Base-by-base conservation (phyloP, 2,888 invertebrate species). In the Sinhomidia bicolor region DNA sequence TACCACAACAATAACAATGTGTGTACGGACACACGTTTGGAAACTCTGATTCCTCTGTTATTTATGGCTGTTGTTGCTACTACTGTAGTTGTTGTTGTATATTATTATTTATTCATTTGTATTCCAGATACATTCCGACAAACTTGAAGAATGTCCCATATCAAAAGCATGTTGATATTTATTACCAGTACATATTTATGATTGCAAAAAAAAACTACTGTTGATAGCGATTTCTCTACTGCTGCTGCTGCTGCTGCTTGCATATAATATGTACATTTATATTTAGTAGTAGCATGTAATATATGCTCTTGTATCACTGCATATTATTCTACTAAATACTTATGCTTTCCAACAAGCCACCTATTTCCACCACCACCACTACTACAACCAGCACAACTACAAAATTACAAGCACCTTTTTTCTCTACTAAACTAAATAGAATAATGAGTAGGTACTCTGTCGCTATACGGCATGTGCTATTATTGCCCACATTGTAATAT, bases 1-100 rank as follows among this genome's bases (percentile, higher is more conserved):
- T 81, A 86, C 80, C 74, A 85, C 68, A 84, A 51, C 41, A 79
- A 79, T 68, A 79, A 84, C 84, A 62, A 79, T 47, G 65, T 54
- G 85, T 85, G 51, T 85, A 79, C 54, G 68, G 78, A 9, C 20
- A 60, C 20, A 1, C 47, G 44, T 68, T 44, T 68, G 68, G 47
- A 51, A 68, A 82, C 68, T 62, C 44, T 14, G 32, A 36, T 57
- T 32, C 54, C 14, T 17, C 14, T 36, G 78, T 78, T 54, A 32
- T 57, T 57, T 78, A 36, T 78, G 29, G 20, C 12, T 20, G 17
- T 32, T 78, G 23, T 32, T 47, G 10, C 17, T 74, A 76, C 29
- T 47, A 76, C 12, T 68, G 17, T 0, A 17, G 32, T 26, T 36
- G 4, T 68, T n/a, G n/a, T n/a, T n/a, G n/a, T n/a, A n/a, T n/a